Percentiles rank a stretch among this genome's conserved stretches.
Evolutionary conservation across 2,113 vertebrate species (phyloP).

Genomic region (Argyrosomus japonicus): DNA sequence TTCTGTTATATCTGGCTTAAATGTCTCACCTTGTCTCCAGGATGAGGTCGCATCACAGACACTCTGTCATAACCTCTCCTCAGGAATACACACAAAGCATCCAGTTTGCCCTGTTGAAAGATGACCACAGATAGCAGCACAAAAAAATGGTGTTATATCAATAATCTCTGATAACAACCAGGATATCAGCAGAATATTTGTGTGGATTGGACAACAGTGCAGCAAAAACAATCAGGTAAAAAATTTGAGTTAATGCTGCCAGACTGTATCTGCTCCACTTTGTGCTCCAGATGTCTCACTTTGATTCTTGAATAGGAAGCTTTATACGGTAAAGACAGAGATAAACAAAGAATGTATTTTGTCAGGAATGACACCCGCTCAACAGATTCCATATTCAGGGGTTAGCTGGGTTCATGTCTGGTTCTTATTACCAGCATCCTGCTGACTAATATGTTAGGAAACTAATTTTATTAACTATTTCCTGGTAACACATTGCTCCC

Average conservation of each 20-base stretch:
- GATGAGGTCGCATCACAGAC: constrained; percentile 96
- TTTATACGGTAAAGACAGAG: constrained; percentile 1
- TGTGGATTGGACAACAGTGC: neutral
- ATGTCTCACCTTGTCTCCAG: constrained; percentile 93
- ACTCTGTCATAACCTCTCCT: constrained; percentile 94
- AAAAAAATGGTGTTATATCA: neutral
- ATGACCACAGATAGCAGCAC: neutral
- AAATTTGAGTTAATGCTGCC: neutral
- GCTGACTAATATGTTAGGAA: constrained; percentile 71
- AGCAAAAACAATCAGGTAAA: constrained; percentile 1
- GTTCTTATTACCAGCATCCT: constrained; percentile 74
- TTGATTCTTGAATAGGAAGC: constrained; percentile 5
- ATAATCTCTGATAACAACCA: neutral
- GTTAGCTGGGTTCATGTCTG: constrained; percentile 76
- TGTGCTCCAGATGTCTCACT: constrained; percentile 31
- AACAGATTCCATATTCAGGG: constrained; percentile 66
- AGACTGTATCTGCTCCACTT: constrained; percentile 14
- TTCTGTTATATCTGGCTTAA: neutral
- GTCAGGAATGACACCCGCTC: constrained; percentile 62
- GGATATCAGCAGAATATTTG: neutral
- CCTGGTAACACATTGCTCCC: constrained; percentile 50
- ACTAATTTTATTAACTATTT: constrained; percentile 67
- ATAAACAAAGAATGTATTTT: constrained; percentile 65
- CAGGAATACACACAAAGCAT: constrained; percentile 93
- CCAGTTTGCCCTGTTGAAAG: constrained; percentile 90